Conservation (phyloP, 2,888 invertebrate genomes). For the Apoda limacodes region DNA sequence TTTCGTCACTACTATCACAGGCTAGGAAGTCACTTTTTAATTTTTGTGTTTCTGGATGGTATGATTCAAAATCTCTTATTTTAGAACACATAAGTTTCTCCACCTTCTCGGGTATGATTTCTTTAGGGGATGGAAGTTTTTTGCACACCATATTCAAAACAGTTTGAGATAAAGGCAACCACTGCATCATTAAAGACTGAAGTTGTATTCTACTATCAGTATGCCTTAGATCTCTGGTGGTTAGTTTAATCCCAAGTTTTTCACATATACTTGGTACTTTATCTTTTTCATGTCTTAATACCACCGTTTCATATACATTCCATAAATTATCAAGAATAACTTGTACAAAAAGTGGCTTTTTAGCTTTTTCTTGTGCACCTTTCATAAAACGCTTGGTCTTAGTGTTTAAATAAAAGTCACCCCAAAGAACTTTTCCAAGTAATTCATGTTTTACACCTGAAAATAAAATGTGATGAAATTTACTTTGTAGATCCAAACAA, state of each 20-base stretch:
- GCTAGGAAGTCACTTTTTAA: constrained; percentile 77
- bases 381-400: constrained; percentile 86
- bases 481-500: too few species aligned
- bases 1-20: constrained; percentile 74
- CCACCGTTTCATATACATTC: constrained; percentile 88
- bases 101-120: constrained; percentile 80
- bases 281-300: constrained; percentile 79
- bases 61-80: constrained; percentile 74
- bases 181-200: constrained; percentile 85
- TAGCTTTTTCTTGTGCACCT: constrained; percentile 93
- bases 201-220: constrained; percentile 83
- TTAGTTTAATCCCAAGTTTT: constrained; percentile 81
- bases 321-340: constrained; percentile 92
- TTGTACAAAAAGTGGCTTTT: constrained; percentile 93
- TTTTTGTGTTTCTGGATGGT: constrained; percentile 76
- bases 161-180: constrained; percentile 88
- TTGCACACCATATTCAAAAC: constrained; percentile 86
- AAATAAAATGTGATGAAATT: too few species aligned
- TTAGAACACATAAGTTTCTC: constrained; percentile 85
- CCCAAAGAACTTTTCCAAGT: constrained; percentile 89
- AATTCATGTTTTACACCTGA: constrained; percentile 77
- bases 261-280: constrained; percentile 78
- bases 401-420: constrained; percentile 89
- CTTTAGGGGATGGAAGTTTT: constrained; percentile 85
- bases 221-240: constrained; percentile 81